Evolutionary conservation across 2,113 vertebrate genomes (phyloP).

Genomic region (Mionectes macconnelli): DNA sequence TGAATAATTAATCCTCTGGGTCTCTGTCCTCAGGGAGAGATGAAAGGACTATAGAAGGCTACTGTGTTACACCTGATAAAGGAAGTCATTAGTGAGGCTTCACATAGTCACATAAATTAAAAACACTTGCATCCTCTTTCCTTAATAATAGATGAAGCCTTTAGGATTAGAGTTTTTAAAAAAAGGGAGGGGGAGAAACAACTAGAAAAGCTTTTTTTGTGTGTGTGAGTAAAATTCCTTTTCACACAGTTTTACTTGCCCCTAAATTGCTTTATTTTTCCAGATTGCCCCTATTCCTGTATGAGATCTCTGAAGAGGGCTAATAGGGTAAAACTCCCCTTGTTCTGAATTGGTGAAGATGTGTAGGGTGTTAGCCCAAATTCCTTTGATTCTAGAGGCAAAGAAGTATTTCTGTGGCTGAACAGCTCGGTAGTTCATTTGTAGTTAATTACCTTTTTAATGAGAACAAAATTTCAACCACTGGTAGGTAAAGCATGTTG

Average conservation of each 20-base stretch:
- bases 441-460: not conserved
- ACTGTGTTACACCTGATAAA: constrained; percentile 12
- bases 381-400: not conserved
- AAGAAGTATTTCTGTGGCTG: not conserved
- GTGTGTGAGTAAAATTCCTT: not conserved
- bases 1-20: not conserved
- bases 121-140: not conserved
- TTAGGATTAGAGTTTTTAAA: not conserved
- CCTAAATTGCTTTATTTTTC: not conserved
- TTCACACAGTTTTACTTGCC: not conserved
- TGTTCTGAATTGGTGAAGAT: not conserved
- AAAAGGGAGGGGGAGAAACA: accelerated
- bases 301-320: not conserved
- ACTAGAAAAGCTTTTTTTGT: not conserved
- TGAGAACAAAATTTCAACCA: not conserved
- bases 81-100: constrained; percentile 9
- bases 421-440: not conserved
- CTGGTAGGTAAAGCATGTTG: not conserved
- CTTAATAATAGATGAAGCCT: constrained; percentile 9
- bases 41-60: not conserved
- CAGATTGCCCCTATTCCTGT: not conserved
- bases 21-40: not conserved
- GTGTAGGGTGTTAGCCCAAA: not conserved
- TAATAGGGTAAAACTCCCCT: accelerated
- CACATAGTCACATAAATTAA: constrained; percentile 3